These are phyloP conservation scores for Tokudaia tokunoshimensis DNA, from an alignment of 2,797 vertebrate genomes.

Conservation along the genomic window DNA sequence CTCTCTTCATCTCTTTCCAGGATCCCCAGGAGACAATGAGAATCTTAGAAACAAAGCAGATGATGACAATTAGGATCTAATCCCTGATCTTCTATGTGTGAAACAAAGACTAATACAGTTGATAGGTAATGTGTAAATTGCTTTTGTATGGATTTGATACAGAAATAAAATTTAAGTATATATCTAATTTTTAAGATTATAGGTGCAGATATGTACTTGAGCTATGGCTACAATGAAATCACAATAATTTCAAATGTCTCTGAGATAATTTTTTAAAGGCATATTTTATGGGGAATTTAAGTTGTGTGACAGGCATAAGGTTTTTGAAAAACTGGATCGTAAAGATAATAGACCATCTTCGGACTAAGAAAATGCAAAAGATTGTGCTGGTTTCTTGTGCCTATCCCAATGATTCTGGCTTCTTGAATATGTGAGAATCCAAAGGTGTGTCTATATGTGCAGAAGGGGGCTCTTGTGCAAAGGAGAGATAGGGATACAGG, in stretches of 20 bases:
- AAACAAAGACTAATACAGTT: background rate
- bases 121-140: background rate
- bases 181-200: background rate
- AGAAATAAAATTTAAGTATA: background rate
- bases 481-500: background rate
- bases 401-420: background rate
- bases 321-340: slow-evolving; percentile 16
- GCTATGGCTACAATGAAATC: background rate
- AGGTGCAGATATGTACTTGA: background rate
- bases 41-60: background rate
- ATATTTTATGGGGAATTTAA: slow-evolving; percentile 36
- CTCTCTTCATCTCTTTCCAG: background rate
- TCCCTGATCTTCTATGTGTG: background rate
- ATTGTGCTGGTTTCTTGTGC: background rate
- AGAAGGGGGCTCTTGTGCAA: background rate
- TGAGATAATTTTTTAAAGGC: background rate
- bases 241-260: background rate
- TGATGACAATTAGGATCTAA: background rate
- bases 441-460: background rate
- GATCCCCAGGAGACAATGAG: slow-evolving; percentile 1
- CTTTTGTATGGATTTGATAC: background rate
- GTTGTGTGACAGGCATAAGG: background rate
- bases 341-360: background rate
- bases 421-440: background rate
- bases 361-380: slow-evolving; percentile 1